Evolutionary conservation across 2,888 invertebrate species (phyloP).

Genomic region (Diabrotica balteata): DNA sequence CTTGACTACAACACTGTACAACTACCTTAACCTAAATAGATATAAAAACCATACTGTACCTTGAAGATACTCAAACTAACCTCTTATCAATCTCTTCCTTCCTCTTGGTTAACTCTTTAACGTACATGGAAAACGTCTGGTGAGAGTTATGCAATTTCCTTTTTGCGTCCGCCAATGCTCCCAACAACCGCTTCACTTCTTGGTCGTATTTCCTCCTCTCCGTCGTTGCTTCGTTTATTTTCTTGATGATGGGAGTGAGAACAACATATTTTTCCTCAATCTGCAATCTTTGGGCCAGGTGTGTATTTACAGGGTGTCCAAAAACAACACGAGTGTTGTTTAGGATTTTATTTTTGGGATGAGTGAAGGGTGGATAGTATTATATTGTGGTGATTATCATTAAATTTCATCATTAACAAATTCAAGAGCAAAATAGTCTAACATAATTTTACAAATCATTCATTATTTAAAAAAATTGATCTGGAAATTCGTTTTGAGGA

Average conservation of each 20-base stretch:
- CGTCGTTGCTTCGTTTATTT: conserved; percentile 53
- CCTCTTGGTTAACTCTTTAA: conserved; percentile 50
- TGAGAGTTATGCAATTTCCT: conserved; percentile 49
- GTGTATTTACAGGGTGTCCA: conserved; percentile 23
- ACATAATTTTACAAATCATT: too few species aligned
- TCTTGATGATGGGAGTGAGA: conserved; percentile 54
- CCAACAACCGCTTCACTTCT: conserved; percentile 51
- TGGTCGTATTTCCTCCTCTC: conserved; percentile 54
- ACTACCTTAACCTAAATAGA: too few species aligned
- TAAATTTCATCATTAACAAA: too few species aligned
- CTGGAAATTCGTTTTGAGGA: too few species aligned
- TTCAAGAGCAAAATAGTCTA: too few species aligned
- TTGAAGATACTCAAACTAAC: conserved; percentile 28
- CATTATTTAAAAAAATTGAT: too few species aligned
- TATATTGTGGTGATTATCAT: too few species aligned
- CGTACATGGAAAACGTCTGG: conserved; percentile 48
- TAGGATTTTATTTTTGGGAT: not conserved
- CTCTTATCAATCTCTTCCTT: conserved; percentile 55
- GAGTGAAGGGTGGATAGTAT: too few species aligned
- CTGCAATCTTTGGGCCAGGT: conserved; percentile 54
- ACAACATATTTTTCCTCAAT: conserved; percentile 59
- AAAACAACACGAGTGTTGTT: conserved; percentile 20
- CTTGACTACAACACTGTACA: too few species aligned
- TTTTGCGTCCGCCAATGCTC: conserved; percentile 52
- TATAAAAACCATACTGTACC: too few species aligned